Evolutionary conservation across 2,113 vertebrate genomes (phyloP), one percentile per base, ranked within the genome.

Genomic region (Hippocampus zosterae): DNA sequence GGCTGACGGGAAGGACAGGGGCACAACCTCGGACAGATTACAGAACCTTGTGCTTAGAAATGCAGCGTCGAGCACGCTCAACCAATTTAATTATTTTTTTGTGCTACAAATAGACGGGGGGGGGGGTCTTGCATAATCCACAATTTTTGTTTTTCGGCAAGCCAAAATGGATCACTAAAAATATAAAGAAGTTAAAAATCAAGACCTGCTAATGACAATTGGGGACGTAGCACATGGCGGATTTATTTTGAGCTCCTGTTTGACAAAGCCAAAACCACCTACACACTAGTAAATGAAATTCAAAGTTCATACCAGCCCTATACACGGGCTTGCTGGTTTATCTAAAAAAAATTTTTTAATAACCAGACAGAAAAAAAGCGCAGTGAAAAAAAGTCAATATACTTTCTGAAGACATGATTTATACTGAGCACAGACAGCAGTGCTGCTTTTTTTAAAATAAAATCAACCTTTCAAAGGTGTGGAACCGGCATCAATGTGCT

Each of bases 281-380:
- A 42, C 53, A 50, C 3, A 10, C 48, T 37, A 1, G 9, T 68
- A 64, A 56, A 27, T 70, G 50, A 65, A 52, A 3, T 69, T 67
- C 27, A 16, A 29, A 21, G 19, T 74, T 27, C 23, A n/a, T 42
- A 9, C 57, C 57, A 16, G 33, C 40, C 40, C 37, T 23, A 21
- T 61, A 46, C 33, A 57, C 19, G 13, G 18, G n/a, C 21, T 65
- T 57, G 10, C n/a, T 55, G 62, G 48, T 56, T 67, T 29, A 70
- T 77, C 63, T 52, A 74, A 73, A 80, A 37, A 81, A 81, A 70
- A 40, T 63, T 44, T 73, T 78, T 68, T 70, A 84, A 78, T 78
- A 85, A 78, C 61, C 0, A 2, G 60, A 40, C 59, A 46, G 52
- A 72, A 52, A 18, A 42, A 75, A 48, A 67, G 37, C 33, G 33